phyloP scores from a whole-genome alignment of 2,888 invertebrate species.

The Apantesis nais region DNA sequence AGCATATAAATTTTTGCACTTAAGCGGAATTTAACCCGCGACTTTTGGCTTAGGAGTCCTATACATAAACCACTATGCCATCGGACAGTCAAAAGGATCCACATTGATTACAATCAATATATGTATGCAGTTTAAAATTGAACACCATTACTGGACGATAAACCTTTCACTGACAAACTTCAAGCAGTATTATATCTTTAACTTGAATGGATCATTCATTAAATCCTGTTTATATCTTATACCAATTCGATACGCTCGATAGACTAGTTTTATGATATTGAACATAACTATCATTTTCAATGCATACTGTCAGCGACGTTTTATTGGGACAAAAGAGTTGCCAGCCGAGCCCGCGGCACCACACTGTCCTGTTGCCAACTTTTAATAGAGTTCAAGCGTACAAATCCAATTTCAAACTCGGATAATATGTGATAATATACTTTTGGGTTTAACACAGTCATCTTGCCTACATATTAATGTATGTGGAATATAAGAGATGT shows the following conservation, averaged over 20 bases:
- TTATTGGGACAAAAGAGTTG: slow-evolving; percentile 43
- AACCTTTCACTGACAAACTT: not conserved
- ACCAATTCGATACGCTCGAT: not conserved
- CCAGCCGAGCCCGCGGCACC: slow-evolving; percentile 32
- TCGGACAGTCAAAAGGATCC: not conserved
- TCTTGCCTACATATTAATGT: not conserved
- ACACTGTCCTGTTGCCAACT: slow-evolving; percentile 49
- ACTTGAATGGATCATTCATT: not conserved
- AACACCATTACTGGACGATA: not conserved
- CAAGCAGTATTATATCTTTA: not conserved
- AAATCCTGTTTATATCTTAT: not conserved
- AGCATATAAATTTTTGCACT: no score
- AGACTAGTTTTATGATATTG: not conserved
- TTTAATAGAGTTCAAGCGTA: slow-evolving; percentile 65
- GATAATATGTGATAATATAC: slow-evolving; percentile 57
- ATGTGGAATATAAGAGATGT: not conserved
- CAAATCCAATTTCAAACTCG: slow-evolving; percentile 57
- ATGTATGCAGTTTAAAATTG: not conserved
- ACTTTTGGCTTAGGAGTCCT: no score
- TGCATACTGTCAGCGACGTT: slow-evolving; percentile 32
- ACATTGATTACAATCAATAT: not conserved
- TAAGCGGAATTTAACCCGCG: no score
- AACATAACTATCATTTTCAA: not conserved
- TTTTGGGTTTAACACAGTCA: slow-evolving; percentile 40
- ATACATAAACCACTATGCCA: no score